These are phyloP conservation scores for Drosophila orena DNA, from an alignment of 1,140 invertebrate species.

Conservation along the genomic window DNA sequence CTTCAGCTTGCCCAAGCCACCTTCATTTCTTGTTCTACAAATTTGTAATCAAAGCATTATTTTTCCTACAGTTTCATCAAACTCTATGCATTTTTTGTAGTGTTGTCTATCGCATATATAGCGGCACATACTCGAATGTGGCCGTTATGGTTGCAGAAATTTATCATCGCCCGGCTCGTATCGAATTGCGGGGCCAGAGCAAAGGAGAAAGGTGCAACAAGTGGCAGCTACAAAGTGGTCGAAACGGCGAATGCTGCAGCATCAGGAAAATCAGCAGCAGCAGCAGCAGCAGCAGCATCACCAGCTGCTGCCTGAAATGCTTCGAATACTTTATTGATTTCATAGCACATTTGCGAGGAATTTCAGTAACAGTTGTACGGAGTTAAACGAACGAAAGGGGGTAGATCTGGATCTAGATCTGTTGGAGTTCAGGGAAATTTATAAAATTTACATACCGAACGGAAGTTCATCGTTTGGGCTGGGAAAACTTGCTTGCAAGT, in stretches of 20 bases:
- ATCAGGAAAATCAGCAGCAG: conserved; percentile 50
- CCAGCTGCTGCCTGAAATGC: conserved; percentile 56
- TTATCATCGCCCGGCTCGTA: conserved; percentile 66
- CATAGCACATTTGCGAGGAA: conserved; percentile 74
- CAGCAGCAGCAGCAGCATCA: conserved; percentile 37
- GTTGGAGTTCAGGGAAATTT: conserved; percentile 7
- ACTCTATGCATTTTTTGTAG: neutral
- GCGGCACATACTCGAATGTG: conserved; percentile 66
- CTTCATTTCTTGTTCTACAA: no score
- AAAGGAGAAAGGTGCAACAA: conserved; percentile 78
- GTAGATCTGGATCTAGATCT: neutral
- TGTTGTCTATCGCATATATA: conserved; percentile 36
- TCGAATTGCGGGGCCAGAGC: conserved; percentile 60
- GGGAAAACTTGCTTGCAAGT: conserved; percentile 26
- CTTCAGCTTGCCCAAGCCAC: no score
- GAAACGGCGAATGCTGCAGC: conserved; percentile 52
- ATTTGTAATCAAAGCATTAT: no score
- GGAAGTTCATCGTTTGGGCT: conserved; percentile 24
- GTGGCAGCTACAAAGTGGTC: conserved; percentile 74
- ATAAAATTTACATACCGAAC: conserved; percentile 8
- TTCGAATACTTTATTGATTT: conserved; percentile 77
- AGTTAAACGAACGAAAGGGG: conserved; percentile 16
- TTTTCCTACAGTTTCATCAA: no score
- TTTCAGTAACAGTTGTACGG: conserved; percentile 25
- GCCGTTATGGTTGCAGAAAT: conserved; percentile 77